phyloP scores from a whole-genome alignment of 1,140 invertebrate genomes.

The Sogatella furcifera region DNA sequence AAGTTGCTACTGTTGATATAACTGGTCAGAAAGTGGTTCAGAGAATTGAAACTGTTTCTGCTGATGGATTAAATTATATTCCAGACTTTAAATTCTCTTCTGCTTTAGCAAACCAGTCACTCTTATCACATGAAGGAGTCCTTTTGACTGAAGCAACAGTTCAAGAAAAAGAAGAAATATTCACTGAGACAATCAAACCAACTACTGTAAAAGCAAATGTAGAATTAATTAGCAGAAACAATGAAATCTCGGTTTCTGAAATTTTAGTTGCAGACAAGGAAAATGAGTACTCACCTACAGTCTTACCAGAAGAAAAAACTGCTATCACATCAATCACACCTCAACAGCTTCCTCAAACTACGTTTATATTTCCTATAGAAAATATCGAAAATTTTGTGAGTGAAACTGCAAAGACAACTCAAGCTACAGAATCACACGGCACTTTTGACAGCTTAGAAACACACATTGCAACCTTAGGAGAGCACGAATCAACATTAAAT shows the following conservation, averaged over 20 bases:
- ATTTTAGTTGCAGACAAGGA: constrained; percentile 29
- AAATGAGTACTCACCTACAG: constrained; percentile 13
- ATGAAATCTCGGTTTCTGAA: constrained; percentile 26
- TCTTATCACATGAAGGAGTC: constrained; percentile 38
- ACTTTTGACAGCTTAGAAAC: constrained; percentile 19
- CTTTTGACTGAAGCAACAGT: constrained; percentile 34
- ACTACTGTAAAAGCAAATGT: constrained; percentile 26
- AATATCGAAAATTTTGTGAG: constrained; percentile 18
- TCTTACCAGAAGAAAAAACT: constrained; percentile 15
- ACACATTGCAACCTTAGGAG: constrained; percentile 16
- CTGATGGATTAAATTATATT: constrained; percentile 18
- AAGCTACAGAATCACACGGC: constrained; percentile 15
- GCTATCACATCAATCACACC: constrained; percentile 17
- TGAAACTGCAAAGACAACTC: constrained; percentile 3
- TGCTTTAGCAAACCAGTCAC: constrained; percentile 23
- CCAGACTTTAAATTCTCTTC: constrained; percentile 15
- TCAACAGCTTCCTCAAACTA: constrained; percentile 16
- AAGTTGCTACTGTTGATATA: constrained; percentile 23
- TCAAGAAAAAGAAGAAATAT: constrained; percentile 34
- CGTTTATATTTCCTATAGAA: constrained; percentile 26
- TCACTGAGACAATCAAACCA: constrained; percentile 30
- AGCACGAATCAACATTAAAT: constrained; percentile 18
- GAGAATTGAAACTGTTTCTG: constrained; percentile 26
- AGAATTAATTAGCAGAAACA: constrained; percentile 30
- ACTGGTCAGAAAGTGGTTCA: constrained; percentile 29